Evolutionary conservation across 2,113 vertebrate genomes (phyloP).

Genomic region (Dicrurus megarhynchus): DNA sequence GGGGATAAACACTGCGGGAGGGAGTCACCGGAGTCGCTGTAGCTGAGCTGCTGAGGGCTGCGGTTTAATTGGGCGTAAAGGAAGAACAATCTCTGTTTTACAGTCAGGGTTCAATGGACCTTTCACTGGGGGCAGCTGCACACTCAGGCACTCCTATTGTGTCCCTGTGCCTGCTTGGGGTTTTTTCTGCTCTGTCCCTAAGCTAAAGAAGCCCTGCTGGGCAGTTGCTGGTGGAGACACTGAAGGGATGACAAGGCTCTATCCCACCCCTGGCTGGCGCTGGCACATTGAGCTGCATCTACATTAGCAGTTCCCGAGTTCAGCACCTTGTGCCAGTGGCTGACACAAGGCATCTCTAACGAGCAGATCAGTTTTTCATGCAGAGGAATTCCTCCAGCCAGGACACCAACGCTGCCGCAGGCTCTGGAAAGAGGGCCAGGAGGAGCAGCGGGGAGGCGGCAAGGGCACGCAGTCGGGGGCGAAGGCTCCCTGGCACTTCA

Average conservation of each 20-base stretch:
- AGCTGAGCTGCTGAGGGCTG: neutral
- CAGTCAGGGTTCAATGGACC: neutral
- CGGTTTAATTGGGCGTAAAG: neutral
- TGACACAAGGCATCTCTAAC: neutral
- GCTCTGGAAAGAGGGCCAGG: neutral
- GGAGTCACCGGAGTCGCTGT: neutral
- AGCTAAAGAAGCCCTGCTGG: neutral
- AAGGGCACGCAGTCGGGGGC: accelerated
- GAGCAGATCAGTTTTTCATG: neutral
- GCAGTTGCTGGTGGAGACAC: neutral
- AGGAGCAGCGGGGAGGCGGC: neutral
- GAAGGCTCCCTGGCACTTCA: neutral
- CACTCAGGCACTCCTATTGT: neutral
- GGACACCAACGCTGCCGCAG: neutral
- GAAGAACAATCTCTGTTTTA: neutral
- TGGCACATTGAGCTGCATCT: neutral
- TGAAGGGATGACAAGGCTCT: neutral
- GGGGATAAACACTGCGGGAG: neutral
- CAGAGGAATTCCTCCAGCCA: neutral
- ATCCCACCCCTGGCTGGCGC: neutral
- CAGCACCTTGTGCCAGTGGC: neutral
- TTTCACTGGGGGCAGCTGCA: neutral
- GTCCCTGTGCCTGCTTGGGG: neutral
- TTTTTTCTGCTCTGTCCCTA: neutral
- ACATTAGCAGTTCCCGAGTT: neutral